phyloP scores from a whole-genome alignment of 2,113 vertebrate species.

The Pygoscelis antarcticus region DNA sequence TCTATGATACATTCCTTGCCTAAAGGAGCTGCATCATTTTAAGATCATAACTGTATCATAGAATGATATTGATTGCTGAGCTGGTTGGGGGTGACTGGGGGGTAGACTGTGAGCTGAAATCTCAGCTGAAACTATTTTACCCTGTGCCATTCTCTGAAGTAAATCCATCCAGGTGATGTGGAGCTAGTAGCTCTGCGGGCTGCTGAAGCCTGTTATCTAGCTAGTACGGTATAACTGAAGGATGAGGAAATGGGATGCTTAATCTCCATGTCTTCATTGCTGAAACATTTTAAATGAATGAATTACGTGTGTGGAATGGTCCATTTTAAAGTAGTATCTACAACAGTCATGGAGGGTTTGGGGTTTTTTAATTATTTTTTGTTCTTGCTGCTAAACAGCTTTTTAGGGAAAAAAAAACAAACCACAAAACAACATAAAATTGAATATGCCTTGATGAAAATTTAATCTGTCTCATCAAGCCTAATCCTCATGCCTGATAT shows the following conservation, averaged over 20 bases:
- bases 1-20: neutral
- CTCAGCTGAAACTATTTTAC: neutral
- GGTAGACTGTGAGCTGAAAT: neutral
- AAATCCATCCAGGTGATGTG: neutral
- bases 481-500: neutral
- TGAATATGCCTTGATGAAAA: neutral
- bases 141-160: neutral
- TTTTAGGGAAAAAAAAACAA: neutral
- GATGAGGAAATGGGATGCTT: neutral
- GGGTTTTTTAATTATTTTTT: neutral
- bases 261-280: neutral
- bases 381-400: neutral
- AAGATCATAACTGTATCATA: neutral
- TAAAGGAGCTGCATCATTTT: constrained; percentile 1
- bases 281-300: neutral
- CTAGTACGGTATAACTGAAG: neutral
- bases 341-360: neutral
- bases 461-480: neutral
- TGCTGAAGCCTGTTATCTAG: neutral
- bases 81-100: neutral
- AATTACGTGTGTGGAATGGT: neutral
- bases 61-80: neutral
- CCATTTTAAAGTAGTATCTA: neutral
- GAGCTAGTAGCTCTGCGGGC: neutral
- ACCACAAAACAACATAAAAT: neutral